Evolutionary conservation across 2,113 vertebrate species (phyloP).

Genomic region (Ciconia boyciana): DNA sequence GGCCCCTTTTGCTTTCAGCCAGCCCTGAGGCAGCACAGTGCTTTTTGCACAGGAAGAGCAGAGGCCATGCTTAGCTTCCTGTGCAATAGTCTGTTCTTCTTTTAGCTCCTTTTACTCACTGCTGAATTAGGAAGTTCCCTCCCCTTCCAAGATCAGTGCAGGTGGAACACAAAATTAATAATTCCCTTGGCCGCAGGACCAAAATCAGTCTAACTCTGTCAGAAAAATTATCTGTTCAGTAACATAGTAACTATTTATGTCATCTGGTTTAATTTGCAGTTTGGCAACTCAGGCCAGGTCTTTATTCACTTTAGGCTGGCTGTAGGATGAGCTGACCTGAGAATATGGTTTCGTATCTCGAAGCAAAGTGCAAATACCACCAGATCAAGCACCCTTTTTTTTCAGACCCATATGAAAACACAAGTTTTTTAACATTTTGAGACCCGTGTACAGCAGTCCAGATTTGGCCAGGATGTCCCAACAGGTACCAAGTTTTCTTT

Average conservation of each 20-base stretch:
- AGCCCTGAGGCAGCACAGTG: background rate
- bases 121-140: background rate
- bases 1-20: background rate
- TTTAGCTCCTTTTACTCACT: background rate
- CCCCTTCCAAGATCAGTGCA: background rate
- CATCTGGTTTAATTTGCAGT: background rate
- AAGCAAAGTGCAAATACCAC: background rate
- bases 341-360: background rate
- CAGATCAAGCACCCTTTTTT: background rate
- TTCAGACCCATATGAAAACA: background rate
- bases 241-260: background rate
- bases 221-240: background rate
- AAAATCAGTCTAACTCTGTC: background rate
- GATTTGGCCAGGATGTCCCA: background rate
- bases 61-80: background rate
- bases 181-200: background rate
- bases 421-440: background rate
- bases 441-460: background rate
- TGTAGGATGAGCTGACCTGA: background rate
- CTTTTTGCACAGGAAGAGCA: slow-evolving; percentile 27
- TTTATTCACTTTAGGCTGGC: background rate
- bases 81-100: background rate
- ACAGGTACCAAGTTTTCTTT: background rate
- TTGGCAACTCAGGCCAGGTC: background rate
- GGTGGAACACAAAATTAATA: background rate